Evolutionary conservation across 2,113 vertebrate species (phyloP).

Genomic region (Bos taurus): DNA sequence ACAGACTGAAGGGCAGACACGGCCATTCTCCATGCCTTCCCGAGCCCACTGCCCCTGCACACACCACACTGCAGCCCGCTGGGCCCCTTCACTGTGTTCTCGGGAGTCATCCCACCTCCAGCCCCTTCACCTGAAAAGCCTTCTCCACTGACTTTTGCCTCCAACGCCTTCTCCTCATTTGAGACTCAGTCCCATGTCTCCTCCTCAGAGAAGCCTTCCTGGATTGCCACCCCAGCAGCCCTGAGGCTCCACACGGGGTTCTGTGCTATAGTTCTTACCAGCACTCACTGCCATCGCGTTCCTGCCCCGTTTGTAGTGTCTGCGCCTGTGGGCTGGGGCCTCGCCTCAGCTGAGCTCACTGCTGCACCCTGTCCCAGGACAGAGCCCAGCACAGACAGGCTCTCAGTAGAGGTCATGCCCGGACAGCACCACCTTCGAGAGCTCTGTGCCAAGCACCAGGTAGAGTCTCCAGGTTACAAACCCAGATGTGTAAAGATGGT

Average conservation of each 20-base stretch:
- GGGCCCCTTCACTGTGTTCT: not conserved
- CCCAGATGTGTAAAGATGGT: not conserved
- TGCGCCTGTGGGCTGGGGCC: accelerated
- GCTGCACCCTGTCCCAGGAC: not conserved
- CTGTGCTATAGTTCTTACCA: too few species aligned
- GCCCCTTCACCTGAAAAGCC: not conserved
- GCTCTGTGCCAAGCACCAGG: not conserved
- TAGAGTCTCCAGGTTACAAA: not conserved
- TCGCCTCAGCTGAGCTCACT: not conserved
- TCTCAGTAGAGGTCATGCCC: not conserved
- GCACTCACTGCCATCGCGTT: accelerated
- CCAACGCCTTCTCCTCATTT: not conserved
- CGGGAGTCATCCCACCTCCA: not conserved
- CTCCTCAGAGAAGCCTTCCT: not conserved
- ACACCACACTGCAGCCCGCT: accelerated
- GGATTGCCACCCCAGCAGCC: not conserved
- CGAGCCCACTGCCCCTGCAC: not conserved
- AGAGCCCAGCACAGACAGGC: not conserved
- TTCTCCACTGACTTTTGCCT: not conserved
- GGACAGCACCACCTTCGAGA: not conserved
- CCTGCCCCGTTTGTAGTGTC: not conserved
- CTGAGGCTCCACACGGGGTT: too few species aligned
- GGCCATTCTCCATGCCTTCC: not conserved
- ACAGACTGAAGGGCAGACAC: not conserved
- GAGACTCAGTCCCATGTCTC: not conserved